A percentile compares a stretch with the other conserved stretches of the same genome.
Evolutionary conservation across 2,797 vertebrate genomes (phyloP).

Genomic region (Gallinago stenura): DNA sequence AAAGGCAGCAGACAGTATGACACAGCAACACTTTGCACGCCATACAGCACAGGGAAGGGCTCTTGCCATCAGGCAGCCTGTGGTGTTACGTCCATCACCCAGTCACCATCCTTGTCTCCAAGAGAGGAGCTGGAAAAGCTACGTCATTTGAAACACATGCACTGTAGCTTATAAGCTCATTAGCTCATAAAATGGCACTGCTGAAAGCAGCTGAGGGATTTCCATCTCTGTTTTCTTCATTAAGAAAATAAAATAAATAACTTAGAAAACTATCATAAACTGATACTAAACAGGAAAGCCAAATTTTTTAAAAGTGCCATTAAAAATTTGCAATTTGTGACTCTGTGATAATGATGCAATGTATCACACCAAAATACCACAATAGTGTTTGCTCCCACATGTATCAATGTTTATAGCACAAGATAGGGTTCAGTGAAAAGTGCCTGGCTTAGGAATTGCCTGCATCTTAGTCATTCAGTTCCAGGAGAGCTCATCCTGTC

Average conservation of each 20-base stretch:
- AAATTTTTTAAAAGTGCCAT: neutral
- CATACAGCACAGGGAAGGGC: neutral
- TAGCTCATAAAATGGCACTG: neutral
- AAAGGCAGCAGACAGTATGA: constrained; percentile 14
- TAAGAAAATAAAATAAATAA: neutral
- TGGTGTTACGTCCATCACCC: neutral
- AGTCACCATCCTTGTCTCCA: neutral
- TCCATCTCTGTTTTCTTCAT: neutral
- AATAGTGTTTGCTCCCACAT: neutral
- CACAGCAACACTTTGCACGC: fast-evolving
- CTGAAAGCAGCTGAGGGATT: neutral
- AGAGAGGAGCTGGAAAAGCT: neutral
- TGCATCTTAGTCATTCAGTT: neutral
- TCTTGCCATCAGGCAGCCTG: fast-evolving
- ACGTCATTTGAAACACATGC: neutral
- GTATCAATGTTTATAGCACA: neutral
- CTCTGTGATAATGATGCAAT: neutral
- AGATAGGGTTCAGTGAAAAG: neutral
- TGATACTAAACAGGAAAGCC: neutral
- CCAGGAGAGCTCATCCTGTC: neutral
- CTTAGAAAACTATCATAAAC: neutral
- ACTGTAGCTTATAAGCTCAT: neutral
- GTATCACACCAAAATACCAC: neutral
- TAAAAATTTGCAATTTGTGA: neutral
- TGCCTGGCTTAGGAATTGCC: neutral